Conservation (phyloP, 2,888 invertebrate genomes). For the Graphium colonna region DNA sequence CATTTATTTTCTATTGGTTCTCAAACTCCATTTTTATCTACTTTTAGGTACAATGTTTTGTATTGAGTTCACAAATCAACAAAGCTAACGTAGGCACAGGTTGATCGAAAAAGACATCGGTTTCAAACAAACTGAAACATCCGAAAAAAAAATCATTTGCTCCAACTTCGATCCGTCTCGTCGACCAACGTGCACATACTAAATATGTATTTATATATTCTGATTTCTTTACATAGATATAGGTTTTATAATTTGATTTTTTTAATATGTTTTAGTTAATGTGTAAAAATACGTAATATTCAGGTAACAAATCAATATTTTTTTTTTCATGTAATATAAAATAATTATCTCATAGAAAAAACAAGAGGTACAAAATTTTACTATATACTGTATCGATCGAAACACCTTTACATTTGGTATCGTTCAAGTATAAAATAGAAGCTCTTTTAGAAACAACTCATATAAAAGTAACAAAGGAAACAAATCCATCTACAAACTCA, state of each 20-base stretch:
- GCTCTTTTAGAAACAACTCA: slow-evolving; percentile 51
- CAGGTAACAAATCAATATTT: slow-evolving; percentile 72
- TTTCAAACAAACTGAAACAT: slow-evolving; percentile 22
- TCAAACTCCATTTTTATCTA: slow-evolving; percentile 65
- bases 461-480: slow-evolving; percentile 39
- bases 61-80: slow-evolving; percentile 70
- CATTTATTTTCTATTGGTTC: slow-evolving; percentile 78
- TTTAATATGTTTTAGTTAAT: slow-evolving; percentile 70
- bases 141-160: slow-evolving; percentile 26
- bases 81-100: slow-evolving; percentile 53
- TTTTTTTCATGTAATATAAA: slow-evolving; percentile 53
- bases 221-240: slow-evolving; percentile 66
- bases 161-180: slow-evolving; percentile 14
- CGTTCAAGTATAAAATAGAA: slow-evolving; percentile 64
- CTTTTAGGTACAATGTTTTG: slow-evolving; percentile 74
- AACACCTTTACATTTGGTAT: slow-evolving; percentile 56
- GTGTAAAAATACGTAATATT: slow-evolving; percentile 77
- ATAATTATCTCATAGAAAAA: slow-evolving; percentile 74
- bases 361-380: slow-evolving; percentile 64
- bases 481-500: slow-evolving; percentile 36
- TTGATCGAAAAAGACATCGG: slow-evolving; percentile 41
- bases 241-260: slow-evolving; percentile 59
- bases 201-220: slow-evolving; percentile 72
- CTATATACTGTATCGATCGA: slow-evolving; percentile 36
- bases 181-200: slow-evolving; percentile 52